A percentile compares a stretch with the other conserved stretches of the same genome.
phyloP scores from a whole-genome alignment of 1,140 invertebrate genomes.

The Aporrectodea caliginosa region DNA sequence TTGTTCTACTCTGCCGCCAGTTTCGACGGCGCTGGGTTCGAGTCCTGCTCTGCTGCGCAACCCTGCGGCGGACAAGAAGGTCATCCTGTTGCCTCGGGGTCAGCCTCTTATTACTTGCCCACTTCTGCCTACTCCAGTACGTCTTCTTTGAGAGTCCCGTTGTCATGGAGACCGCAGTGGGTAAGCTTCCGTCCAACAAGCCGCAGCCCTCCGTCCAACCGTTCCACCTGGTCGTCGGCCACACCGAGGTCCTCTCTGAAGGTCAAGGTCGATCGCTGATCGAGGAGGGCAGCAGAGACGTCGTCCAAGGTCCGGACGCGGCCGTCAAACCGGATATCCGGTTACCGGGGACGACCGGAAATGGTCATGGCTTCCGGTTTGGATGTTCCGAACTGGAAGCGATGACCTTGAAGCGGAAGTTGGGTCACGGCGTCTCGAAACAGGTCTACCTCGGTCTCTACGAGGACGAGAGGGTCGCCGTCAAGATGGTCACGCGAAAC shows the following conservation, averaged over 20 bases:
- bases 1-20: neutral
- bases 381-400: conserved; percentile 46
- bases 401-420: conserved; percentile 43
- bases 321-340: neutral
- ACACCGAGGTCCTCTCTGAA: neutral
- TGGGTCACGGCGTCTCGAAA: conserved; percentile 50
- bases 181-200: neutral
- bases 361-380: conserved; percentile 20
- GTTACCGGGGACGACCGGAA: neutral
- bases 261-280: neutral
- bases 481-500: conserved; percentile 53
- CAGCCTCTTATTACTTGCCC: neutral
- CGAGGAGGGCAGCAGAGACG: neutral
- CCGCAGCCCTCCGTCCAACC: neutral
- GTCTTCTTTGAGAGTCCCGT: neutral
- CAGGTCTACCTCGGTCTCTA: conserved; percentile 41
- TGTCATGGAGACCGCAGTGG: neutral
- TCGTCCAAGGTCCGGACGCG: neutral
- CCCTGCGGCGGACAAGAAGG: neutral
- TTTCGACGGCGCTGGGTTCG: neutral
- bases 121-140: neutral
- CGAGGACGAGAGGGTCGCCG: conserved; percentile 39
- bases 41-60: neutral
- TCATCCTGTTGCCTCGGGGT: neutral
- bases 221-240: too few species aligned